A percentile compares a stretch with the other conserved stretches of the same genome.
These are phyloP conservation scores for Orgyia antiqua DNA, from an alignment of 2,888 invertebrate genomes.

Conservation along the genomic window DNA sequence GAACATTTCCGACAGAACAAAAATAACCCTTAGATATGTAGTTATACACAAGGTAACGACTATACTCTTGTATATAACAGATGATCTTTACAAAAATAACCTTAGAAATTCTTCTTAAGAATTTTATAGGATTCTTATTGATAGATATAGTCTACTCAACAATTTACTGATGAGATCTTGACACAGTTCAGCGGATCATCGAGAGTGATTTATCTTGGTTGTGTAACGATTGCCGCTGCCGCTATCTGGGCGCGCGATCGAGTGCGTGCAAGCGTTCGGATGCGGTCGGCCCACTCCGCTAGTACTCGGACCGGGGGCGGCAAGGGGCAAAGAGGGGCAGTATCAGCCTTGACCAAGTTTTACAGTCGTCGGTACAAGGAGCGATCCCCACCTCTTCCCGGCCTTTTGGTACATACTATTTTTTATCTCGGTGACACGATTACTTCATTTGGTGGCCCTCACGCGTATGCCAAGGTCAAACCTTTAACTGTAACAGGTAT, in stretches of 20 bases:
- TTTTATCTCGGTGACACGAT: conserved; percentile 67
- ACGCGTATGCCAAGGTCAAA: conserved; percentile 51
- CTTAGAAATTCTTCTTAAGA: too few relatives aligned
- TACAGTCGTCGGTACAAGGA: conserved; percentile 74
- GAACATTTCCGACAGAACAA: too few relatives aligned
- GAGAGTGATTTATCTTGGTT: conserved; percentile 64
- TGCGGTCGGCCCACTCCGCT: conserved; percentile 52
- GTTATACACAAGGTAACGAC: neutral
- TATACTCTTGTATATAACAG: neutral
- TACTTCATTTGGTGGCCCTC: conserved; percentile 57
- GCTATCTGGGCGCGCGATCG: conserved; percentile 58
- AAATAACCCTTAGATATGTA: too few relatives aligned
- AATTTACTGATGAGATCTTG: conserved; percentile 55
- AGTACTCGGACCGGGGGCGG: conserved; percentile 32
- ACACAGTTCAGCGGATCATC: conserved; percentile 66
- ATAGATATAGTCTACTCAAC: conserved; percentile 15
- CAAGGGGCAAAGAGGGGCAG: conserved; percentile 37
- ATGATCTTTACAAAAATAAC: too few relatives aligned
- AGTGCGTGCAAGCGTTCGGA: conserved; percentile 57
- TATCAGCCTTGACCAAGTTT: conserved; percentile 76
- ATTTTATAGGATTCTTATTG: conserved; percentile 23
- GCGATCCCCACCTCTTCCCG: conserved; percentile 75
- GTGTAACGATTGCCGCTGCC: conserved; percentile 59
- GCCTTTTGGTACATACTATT: conserved; percentile 57
- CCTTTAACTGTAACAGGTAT: conserved; percentile 23